phyloP scores from a whole-genome alignment of 1,140 invertebrate species.

The Trialeurodes vaporariorum region DNA sequence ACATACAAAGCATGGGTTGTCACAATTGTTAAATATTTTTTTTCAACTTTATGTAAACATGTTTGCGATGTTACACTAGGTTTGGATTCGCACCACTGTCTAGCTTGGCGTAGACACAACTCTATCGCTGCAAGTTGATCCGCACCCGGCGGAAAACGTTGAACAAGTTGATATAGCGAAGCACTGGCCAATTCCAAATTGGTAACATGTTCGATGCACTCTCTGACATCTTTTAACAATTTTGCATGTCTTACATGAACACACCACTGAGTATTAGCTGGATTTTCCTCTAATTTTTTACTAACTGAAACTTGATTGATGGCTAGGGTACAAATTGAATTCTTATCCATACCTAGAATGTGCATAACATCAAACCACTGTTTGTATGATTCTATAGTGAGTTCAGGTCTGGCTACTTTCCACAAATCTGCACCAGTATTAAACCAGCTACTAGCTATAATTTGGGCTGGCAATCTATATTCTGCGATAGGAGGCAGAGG shows the following conservation, averaged over 20 bases:
- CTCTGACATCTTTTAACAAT: constrained; percentile 33
- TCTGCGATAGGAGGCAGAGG: constrained; percentile 33
- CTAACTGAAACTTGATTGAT: constrained; percentile 31
- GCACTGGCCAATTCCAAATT: constrained; percentile 30
- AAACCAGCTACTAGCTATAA: constrained; percentile 11
- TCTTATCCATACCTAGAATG: constrained; percentile 31
- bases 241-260: constrained; percentile 26
- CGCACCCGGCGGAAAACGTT: constrained; percentile 34
- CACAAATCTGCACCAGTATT: constrained; percentile 15
- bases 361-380: constrained; percentile 35
- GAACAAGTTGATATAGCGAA: constrained; percentile 35
- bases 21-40: constrained; percentile 33
- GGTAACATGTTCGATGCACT: constrained; percentile 32
- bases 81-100: constrained; percentile 19
- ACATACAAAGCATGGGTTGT: constrained; percentile 34
- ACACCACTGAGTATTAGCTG: constrained; percentile 18
- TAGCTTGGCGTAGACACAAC: constrained; percentile 31
- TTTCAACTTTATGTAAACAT: constrained; percentile 22
- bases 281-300: not conserved
- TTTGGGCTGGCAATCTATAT: constrained; percentile 34
- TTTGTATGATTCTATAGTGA: constrained; percentile 36
- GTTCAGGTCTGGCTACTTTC: constrained; percentile 28
- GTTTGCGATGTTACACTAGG: constrained; percentile 20
- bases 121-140: constrained; percentile 35
- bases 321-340: constrained; percentile 35